Base-by-base conservation (phyloP, 2,888 invertebrate species). In the Drosophila limbata region DNA sequence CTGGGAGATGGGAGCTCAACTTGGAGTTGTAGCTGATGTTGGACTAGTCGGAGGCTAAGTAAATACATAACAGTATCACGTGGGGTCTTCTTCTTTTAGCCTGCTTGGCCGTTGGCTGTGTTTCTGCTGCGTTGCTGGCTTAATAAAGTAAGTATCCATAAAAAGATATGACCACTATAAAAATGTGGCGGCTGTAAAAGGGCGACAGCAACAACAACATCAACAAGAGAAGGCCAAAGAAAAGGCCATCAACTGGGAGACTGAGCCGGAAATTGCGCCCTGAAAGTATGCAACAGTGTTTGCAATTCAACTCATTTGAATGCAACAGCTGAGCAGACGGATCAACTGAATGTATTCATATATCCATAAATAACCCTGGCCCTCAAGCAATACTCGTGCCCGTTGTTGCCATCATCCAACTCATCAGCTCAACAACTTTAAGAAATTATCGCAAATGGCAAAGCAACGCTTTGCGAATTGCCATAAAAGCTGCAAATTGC, bases 141-240 rank as follows among this genome's bases (percentile, higher is more conserved):
- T 83, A 86, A 84, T 88, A 85, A 75, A 79, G 73, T 73, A 73
- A 72, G 81, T 72, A 72, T 70, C 73, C 84, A 83, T 85, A 79
- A 88, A 88, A 83, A 64, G 65, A 75, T 76, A 83, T 84, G 84
- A 66, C 69, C 70, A 64, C 71, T 68, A 84, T 86, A 83, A 86
- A 85, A 79, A 83, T 70, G 79, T 70, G 71, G 56, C 66, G 66
- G 70, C 69, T 69, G 69, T 78, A 79, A 83, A 78, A 69, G 17
- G 21, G 19, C 31, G 40, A 56, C 48, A 69, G 44, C 61, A 60
- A 35, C 50, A 76, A 33, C 64, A 55, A 17, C 28, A 55, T 10
- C 19, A 44, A 17, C 40, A 11, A 9, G n/a, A 21, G 25, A 11
- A 45, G n/a, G 25, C 9, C 25, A 45, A 25, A 19, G 33, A 33